These are phyloP conservation scores for Lacanobia oleracea DNA, from an alignment of 2,888 invertebrate genomes.

Conservation along the genomic window DNA sequence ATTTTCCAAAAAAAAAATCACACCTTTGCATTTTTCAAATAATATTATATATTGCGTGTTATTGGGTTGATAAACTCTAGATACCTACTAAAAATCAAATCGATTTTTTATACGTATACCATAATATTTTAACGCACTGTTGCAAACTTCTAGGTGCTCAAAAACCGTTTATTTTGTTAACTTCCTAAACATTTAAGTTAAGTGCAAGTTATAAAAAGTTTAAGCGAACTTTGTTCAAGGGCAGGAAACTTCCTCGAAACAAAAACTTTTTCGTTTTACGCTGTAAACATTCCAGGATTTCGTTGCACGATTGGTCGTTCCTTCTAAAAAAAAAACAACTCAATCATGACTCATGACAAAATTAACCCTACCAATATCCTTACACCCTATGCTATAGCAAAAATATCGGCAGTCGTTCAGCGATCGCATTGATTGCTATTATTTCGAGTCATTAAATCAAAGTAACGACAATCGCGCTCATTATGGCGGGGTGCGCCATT, in stretches of 20 bases:
- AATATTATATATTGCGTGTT: no score
- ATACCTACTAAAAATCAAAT: no score
- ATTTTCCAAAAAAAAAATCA: no score
- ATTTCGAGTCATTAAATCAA: slow-evolving; percentile 88
- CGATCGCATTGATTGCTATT: slow-evolving; percentile 85
- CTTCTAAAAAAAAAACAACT: neutral
- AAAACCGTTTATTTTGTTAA: neutral
- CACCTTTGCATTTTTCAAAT: no score
- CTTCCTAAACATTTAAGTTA: neutral
- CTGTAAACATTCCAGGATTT: neutral
- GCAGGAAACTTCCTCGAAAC: neutral
- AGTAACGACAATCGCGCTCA: slow-evolving; percentile 83
- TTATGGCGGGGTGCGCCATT: slow-evolving; percentile 78
- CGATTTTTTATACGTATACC: no score
- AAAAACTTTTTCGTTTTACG: neutral
- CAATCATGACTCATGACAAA: slow-evolving; percentile 4
- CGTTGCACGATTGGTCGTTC: accelerated
- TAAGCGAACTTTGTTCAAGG: neutral
- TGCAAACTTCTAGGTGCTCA: neutral
- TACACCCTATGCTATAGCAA: slow-evolving; percentile 69
- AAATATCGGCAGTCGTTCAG: slow-evolving; percentile 71
- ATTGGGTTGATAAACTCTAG: no score
- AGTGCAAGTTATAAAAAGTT: neutral
- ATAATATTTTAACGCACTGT: no score
- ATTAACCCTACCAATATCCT: slow-evolving; percentile 31